Evolutionary conservation across 2,113 vertebrate species (phyloP).

Genomic region (Pristiophorus japonicus): DNA sequence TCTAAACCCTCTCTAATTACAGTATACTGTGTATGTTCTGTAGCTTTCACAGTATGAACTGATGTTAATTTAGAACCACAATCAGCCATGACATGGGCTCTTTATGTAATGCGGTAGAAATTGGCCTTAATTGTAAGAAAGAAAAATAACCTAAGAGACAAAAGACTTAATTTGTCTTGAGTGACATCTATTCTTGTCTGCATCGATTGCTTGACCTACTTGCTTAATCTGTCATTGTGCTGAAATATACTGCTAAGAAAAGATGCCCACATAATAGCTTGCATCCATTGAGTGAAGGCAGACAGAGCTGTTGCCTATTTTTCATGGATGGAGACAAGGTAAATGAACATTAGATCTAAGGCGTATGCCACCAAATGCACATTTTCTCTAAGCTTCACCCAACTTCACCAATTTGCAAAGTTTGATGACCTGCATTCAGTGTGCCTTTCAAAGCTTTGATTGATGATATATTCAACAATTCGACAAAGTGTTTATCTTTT

Average conservation of each 20-base stretch:
- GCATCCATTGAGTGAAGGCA: too few species aligned
- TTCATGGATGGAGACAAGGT: not conserved
- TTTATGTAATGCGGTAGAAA: not conserved
- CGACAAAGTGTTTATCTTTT: not conserved
- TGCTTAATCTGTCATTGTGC: not conserved
- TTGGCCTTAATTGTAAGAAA: not conserved
- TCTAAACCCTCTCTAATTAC: not conserved
- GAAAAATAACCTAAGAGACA: not conserved
- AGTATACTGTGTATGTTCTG: not conserved
- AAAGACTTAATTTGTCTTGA: constrained; percentile 14
- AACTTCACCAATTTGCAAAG: not conserved
- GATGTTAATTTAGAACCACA: not conserved
- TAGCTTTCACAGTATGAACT: not conserved
- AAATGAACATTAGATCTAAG: not conserved
- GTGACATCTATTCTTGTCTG: not conserved
- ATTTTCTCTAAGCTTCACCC: too few species aligned
- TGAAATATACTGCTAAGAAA: not conserved
- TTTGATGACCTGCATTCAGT: not conserved
- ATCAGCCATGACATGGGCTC: not conserved
- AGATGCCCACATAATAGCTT: not conserved
- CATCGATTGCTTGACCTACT: not conserved
- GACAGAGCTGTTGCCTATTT: not conserved
- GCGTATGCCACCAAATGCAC: too few species aligned
- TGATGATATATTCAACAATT: not conserved
- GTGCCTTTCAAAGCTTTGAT: not conserved